phyloP scores from a whole-genome alignment of 2,113 vertebrate genomes.

The Microtus richardsoni region DNA sequence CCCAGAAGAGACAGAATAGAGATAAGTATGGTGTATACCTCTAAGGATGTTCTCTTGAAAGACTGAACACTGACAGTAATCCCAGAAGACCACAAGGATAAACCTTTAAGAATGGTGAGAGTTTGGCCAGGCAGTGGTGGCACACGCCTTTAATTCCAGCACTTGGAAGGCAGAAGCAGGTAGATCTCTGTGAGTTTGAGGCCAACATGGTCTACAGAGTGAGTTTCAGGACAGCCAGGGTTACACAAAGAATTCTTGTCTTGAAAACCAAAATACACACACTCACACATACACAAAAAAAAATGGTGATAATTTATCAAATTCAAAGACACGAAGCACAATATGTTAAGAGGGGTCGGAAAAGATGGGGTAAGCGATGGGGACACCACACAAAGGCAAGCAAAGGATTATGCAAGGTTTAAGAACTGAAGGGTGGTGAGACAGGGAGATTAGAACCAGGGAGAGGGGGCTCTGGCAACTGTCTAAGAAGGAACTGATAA shows the following conservation, averaged over 20 bases:
- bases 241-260: neutral
- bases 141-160: neutral
- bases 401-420: neutral
- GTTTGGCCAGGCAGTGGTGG: neutral
- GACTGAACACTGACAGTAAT: neutral
- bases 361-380: neutral
- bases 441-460: slow-evolving; percentile 68
- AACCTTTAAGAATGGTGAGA: neutral
- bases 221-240: neutral
- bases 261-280: neutral
- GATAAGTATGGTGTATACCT: neutral
- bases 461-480: slow-evolving; percentile 15
- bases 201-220: neutral
- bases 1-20: neutral
- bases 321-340: slow-evolving; percentile 27
- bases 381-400: neutral
- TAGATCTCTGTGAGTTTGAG: neutral
- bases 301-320: slow-evolving; percentile 47
- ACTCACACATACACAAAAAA: neutral
- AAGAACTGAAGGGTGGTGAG: slow-evolving; percentile 18
- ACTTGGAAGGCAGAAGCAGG: neutral
- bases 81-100: neutral
- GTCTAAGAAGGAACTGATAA: slow-evolving; percentile 17
- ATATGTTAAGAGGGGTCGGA: neutral
- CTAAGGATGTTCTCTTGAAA: neutral